A percentile compares a stretch with the other conserved stretches of the same genome.
Conservation (phyloP, 2,888 invertebrate species). For the Aradus depressus region DNA sequence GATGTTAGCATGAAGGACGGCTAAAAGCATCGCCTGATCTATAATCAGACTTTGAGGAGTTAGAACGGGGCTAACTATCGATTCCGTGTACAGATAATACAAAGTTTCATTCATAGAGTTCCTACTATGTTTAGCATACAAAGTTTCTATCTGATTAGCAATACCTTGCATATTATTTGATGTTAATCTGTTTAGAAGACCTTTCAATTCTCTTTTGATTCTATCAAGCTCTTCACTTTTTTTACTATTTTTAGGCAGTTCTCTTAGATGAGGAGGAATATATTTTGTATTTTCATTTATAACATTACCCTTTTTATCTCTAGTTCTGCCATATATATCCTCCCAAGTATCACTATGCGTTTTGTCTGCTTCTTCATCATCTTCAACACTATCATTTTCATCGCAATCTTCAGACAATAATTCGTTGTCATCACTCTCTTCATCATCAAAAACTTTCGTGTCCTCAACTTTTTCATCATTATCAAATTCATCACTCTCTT, state of each 20-base stretch:
- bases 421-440: slow-evolving; percentile 15
- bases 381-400: slow-evolving; percentile 30
- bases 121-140: slow-evolving; percentile 70
- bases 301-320: slow-evolving; percentile 69
- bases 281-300: slow-evolving; percentile 48
- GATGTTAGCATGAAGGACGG: slow-evolving; percentile 78
- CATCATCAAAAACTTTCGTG: slow-evolving; percentile 12
- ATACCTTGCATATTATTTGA: slow-evolving; percentile 82
- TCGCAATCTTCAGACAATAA: slow-evolving; percentile 30
- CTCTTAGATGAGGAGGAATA: slow-evolving; percentile 69
- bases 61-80: slow-evolving; percentile 48
- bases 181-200: slow-evolving; percentile 73
- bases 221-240: slow-evolving; percentile 49
- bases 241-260: slow-evolving; percentile 38
- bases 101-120: slow-evolving; percentile 70
- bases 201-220: slow-evolving; percentile 74
- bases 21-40: slow-evolving; percentile 73
- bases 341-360: slow-evolving; percentile 47
- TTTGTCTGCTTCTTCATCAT: slow-evolving; percentile 17
- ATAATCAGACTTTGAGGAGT: slow-evolving; percentile 66
- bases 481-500: background rate
- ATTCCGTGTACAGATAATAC: slow-evolving; percentile 55
- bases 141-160: slow-evolving; percentile 55
- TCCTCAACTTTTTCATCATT: slow-evolving; percentile 19
- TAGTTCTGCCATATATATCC: slow-evolving; percentile 85